These are phyloP conservation scores for Chaetodon trifasciatus DNA, from an alignment of 2,797 vertebrate species.

Conservation along the genomic window DNA sequence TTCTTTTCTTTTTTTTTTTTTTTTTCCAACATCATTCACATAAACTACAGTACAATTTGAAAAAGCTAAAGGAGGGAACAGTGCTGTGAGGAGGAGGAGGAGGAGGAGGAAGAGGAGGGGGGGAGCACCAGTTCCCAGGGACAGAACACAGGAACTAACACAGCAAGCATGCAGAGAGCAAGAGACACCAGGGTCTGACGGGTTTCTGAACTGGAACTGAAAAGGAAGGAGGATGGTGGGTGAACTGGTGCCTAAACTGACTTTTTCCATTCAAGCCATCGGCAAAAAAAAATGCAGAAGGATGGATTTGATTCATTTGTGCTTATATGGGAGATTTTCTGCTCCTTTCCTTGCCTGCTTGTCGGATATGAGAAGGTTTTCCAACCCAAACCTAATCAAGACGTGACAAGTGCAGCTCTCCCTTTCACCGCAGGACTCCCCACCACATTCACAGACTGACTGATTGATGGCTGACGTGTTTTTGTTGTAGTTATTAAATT, in stretches of 20 bases:
- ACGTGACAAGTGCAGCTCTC: neutral
- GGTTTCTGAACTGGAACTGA: conserved; percentile 9
- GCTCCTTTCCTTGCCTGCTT: conserved; percentile 1
- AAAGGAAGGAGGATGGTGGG: neutral
- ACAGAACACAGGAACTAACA: conserved; percentile 84
- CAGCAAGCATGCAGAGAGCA: conserved; percentile 85
- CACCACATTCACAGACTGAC: neutral
- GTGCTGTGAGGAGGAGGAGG: conserved; percentile 42
- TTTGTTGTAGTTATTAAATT: conserved; percentile 1
- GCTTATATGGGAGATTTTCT: conserved; percentile 35
- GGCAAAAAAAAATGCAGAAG: neutral
- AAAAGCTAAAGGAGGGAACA: conserved; percentile 75
- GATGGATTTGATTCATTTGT: conserved; percentile 39
- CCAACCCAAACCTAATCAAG: neutral
- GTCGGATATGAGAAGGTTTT: neutral
- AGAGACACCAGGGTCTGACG: conserved; percentile 71
- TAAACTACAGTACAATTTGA: conserved; percentile 81
- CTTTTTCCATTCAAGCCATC: neutral
- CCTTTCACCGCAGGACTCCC: neutral
- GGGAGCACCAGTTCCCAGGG: conserved; percentile 60
- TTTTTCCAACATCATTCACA: conserved; percentile 82
- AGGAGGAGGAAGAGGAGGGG: no score
- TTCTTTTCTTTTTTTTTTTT: conserved; percentile 58
- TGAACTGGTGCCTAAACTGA: conserved; percentile 15
- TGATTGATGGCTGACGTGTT: neutral